phyloP scores from a whole-genome alignment of 2,113 vertebrate species.

The Actinemys pallida region DNA sequence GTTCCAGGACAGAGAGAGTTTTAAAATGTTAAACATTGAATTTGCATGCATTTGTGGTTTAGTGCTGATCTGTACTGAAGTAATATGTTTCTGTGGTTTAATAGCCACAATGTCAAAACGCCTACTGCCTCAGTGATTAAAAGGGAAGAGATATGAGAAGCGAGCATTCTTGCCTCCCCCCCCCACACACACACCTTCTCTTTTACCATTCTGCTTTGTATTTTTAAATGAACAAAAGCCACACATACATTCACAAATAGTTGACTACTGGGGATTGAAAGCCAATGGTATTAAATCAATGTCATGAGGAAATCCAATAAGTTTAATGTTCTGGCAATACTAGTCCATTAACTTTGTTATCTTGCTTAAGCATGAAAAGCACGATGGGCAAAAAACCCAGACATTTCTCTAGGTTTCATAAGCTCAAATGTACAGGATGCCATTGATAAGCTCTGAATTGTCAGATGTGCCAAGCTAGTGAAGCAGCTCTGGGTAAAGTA shows the following conservation, averaged over 20 bases:
- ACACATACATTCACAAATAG: slow-evolving; percentile 36
- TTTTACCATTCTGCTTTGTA: not conserved
- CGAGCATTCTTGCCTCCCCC: not conserved
- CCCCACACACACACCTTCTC: not conserved
- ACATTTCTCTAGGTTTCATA: slow-evolving; percentile 28
- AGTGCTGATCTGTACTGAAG: not conserved
- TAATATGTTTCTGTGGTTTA: not conserved
- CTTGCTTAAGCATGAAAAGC: not conserved
- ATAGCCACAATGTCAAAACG: not conserved
- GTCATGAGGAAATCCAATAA: slow-evolving; percentile 6
- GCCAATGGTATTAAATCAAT: slow-evolving; percentile 33
- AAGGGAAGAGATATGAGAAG: slow-evolving; percentile 30
- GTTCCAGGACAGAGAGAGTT: not conserved
- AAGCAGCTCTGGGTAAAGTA: not conserved
- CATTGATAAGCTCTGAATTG: slow-evolving; percentile 6
- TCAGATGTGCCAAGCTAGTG: not conserved
- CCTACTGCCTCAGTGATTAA: slow-evolving; percentile 2
- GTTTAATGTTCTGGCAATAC: slow-evolving; percentile 41
- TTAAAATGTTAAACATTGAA: not conserved
- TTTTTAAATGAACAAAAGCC: slow-evolving; percentile 46
- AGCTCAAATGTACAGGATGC: not conserved
- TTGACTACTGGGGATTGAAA: not conserved
- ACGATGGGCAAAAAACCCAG: not conserved
- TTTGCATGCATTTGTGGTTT: not conserved
- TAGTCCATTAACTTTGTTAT: slow-evolving; percentile 62